Percentiles rank a stretch among this genome's conserved stretches.
Evolutionary conservation across 2,888 invertebrate genomes (phyloP).

Genomic region (Agapostemon virescens): DNA sequence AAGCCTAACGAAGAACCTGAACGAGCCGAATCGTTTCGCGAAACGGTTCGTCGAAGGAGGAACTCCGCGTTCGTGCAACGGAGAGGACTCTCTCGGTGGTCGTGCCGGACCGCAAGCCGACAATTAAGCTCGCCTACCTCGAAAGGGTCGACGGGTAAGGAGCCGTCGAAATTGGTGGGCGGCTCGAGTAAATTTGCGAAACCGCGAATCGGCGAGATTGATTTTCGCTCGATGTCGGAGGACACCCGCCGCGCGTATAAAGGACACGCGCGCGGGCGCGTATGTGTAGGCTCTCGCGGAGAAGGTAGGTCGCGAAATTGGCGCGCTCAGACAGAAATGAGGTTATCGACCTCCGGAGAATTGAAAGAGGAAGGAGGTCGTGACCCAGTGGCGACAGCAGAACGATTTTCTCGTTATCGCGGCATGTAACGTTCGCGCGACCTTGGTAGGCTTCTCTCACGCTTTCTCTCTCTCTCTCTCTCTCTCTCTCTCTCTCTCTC

Average conservation of each 20-base stretch:
- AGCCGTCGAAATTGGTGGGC: slow-evolving; percentile 21
- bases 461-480: neutral
- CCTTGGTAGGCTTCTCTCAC: slow-evolving; percentile 46
- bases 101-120: neutral
- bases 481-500: neutral
- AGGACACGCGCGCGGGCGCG: neutral
- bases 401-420: slow-evolving; percentile 69
- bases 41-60: too few species aligned
- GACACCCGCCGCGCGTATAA: neutral
- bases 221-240: slow-evolving; percentile 28
- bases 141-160: neutral
- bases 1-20: too few species aligned
- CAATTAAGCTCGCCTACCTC: neutral
- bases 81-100: too few species aligned
- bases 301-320: slow-evolving; percentile 68
- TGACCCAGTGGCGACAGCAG: slow-evolving; percentile 70
- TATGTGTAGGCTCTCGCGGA: slow-evolving; percentile 52
- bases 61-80: neutral
- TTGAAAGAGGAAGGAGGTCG: slow-evolving; percentile 72
- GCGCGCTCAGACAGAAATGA: slow-evolving; percentile 67
- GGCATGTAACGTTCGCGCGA: slow-evolving; percentile 54
- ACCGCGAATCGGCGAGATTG: slow-evolving; percentile 42
- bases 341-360: slow-evolving; percentile 70
- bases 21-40: too few species aligned
- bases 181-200: slow-evolving; percentile 44